Evolutionary conservation across 2,888 invertebrate species (phyloP).

Genomic region (Hedychridium roseum): DNA sequence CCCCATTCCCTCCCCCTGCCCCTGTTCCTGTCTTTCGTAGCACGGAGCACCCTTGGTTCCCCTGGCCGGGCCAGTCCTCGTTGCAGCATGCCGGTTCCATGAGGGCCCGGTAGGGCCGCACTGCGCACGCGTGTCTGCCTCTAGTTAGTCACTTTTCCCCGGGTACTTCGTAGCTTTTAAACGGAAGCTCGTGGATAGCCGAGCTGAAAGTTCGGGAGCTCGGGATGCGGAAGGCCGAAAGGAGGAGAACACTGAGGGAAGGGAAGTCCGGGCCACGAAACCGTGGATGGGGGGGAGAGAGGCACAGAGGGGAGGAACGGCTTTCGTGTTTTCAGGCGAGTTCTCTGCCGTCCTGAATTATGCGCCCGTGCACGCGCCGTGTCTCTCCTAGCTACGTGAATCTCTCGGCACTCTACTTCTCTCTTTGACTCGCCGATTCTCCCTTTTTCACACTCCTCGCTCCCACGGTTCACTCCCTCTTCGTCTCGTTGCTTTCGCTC

Average conservation of each 20-base stretch:
- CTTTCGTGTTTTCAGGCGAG: constrained; percentile 40
- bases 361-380: constrained; percentile 20
- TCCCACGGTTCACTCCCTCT: too few relatives aligned
- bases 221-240: constrained; percentile 5
- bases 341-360: constrained; percentile 36
- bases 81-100: constrained; percentile 8
- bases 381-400: constrained; percentile 5
- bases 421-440: too few relatives aligned
- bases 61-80: constrained; percentile 2
- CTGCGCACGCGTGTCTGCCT: constrained; percentile 45
- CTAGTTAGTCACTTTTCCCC: constrained; percentile 51
- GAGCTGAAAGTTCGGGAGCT: background rate
- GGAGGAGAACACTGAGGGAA: constrained; percentile 10
- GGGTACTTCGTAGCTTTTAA: constrained; percentile 41
- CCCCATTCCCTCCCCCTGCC: constrained; percentile 13
- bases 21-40: background rate
- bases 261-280: constrained; percentile 9
- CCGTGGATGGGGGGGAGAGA: too few relatives aligned
- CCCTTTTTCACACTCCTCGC: too few relatives aligned
- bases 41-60: constrained; percentile 18
- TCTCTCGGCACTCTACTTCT: too few relatives aligned
- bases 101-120: constrained; percentile 12
- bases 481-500: too few relatives aligned
- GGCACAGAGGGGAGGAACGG: constrained; percentile 11
- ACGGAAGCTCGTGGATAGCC: constrained; percentile 28